Percentiles rank a stretch among this genome's conserved stretches.
Evolutionary conservation across 2,113 vertebrate genomes (phyloP).

Genomic region (Penelope pileata): DNA sequence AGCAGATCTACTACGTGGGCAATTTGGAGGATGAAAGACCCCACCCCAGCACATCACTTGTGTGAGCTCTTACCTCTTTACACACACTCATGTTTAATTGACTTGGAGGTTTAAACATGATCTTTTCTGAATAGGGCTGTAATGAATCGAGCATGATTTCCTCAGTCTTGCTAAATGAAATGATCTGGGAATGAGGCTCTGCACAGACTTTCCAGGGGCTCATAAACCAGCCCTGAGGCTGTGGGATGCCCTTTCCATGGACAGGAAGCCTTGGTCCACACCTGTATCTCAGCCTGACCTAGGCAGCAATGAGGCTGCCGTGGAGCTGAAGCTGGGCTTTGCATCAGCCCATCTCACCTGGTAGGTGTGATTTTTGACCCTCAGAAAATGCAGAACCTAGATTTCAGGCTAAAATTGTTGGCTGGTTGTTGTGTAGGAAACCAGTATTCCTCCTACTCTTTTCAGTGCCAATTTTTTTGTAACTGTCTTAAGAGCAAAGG

Average conservation of each 20-base stretch:
- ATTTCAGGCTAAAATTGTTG: neutral
- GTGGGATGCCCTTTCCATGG: neutral
- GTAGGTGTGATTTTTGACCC: neutral
- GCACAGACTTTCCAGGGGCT: neutral
- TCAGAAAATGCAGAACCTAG: neutral
- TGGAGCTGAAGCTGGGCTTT: accelerated
- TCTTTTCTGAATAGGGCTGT: neutral
- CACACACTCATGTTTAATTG: neutral
- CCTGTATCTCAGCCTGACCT: neutral
- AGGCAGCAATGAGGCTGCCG: neutral
- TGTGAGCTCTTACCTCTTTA: neutral
- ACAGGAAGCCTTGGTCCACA: accelerated
- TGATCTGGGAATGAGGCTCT: neutral
- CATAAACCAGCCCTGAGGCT: neutral
- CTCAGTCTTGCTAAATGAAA: neutral
- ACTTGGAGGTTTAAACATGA: neutral
- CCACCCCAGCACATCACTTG: neutral
- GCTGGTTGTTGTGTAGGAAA: neutral
- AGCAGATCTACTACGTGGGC: neutral
- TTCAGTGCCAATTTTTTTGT: neutral
- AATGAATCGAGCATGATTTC: neutral
- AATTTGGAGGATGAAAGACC: neutral
- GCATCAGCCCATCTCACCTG: accelerated
- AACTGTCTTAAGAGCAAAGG: neutral
- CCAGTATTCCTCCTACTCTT: neutral